Evolutionary conservation across 2,113 vertebrate species (phyloP).

Genomic region (Phylloscopus whistleri): DNA sequence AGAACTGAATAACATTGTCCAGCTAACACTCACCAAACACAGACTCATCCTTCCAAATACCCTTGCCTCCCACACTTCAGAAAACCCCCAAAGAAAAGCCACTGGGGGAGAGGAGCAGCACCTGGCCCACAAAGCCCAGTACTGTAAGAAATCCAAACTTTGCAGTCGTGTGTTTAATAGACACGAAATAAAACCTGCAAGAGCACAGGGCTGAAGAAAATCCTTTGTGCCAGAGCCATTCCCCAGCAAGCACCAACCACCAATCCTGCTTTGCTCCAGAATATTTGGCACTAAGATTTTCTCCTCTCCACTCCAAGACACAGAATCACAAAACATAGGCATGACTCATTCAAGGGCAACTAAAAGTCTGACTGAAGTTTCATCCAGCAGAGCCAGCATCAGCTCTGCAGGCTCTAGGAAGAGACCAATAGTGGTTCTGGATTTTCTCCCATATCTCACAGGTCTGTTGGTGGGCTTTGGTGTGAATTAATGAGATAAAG

Average conservation of each 20-base stretch:
- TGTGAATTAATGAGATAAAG: neutral
- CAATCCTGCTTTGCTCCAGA: neutral
- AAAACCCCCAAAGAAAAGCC: neutral
- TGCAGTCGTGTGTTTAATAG: neutral
- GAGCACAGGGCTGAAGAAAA: neutral
- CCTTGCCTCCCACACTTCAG: neutral
- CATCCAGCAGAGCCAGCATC: neutral
- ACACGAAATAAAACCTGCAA: neutral
- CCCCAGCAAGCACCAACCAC: fast-evolving
- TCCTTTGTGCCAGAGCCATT: neutral
- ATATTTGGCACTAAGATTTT: neutral
- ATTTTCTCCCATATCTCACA: neutral
- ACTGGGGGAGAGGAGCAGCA: neutral
- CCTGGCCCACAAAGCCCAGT: neutral
- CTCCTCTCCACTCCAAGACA: neutral
- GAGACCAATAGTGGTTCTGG: neutral
- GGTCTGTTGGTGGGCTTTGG: neutral
- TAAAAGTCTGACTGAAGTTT: neutral
- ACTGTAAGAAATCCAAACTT: neutral
- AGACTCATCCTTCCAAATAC: neutral
- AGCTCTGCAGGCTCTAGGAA: neutral
- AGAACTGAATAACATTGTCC: neutral
- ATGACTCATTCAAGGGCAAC: neutral
- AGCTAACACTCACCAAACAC: neutral
- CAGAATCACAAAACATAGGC: neutral